Conservation (phyloP, 2,113 vertebrate species). For the Megaleporinus macrocephalus region DNA sequence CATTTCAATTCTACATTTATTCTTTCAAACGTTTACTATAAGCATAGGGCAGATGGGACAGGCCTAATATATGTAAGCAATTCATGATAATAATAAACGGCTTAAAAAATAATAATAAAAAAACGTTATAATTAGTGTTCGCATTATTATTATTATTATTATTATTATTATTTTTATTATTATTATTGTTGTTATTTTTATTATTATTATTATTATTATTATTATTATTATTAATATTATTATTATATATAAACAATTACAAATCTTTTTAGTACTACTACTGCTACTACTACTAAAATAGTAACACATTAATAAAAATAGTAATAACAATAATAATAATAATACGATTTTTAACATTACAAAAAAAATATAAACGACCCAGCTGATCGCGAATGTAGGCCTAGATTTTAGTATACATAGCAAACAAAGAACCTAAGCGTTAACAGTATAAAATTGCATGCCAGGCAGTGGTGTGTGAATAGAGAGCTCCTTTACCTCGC, state of each 20-base stretch:
- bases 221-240: too few relatives aligned
- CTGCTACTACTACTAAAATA: background rate
- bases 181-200: background rate
- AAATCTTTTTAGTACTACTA: constrained; percentile 11
- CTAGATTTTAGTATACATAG: too few relatives aligned
- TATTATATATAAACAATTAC: background rate
- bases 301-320: background rate
- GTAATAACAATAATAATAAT: background rate
- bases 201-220: too few relatives aligned
- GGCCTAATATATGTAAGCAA: too few relatives aligned
- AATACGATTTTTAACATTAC: background rate
- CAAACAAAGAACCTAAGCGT: background rate
- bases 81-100: too few relatives aligned
- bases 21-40: background rate
- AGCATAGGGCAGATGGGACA: too few relatives aligned
- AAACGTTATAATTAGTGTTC: too few relatives aligned
- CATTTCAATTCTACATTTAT: background rate
- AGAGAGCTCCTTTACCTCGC: constrained; percentile 55
- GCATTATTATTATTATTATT: background rate
- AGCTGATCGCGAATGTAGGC: background rate
- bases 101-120: too few relatives aligned
- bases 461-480: background rate
- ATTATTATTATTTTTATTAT: background rate
- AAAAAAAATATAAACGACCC: background rate
- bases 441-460: background rate